phyloP scores from a whole-genome alignment of 2,888 invertebrate genomes.

The Temnothorax unifasciatus region DNA sequence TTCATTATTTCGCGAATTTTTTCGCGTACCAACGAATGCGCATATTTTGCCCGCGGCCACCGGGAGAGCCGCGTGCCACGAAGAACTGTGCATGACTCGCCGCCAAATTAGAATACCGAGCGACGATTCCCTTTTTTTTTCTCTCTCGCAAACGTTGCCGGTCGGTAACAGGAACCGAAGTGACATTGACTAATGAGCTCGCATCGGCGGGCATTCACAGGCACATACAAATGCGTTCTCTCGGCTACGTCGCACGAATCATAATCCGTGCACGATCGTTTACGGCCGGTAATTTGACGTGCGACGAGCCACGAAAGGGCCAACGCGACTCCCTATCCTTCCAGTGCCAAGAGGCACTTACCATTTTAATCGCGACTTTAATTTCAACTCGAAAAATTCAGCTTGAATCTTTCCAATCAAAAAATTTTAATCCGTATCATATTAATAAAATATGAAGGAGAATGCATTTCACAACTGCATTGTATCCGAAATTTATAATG shows the following conservation, averaged over 20 bases:
- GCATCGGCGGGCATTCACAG: conserved; percentile 54
- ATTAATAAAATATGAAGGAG: background rate
- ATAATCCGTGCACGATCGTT: conserved; percentile 50
- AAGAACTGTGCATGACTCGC: conserved; percentile 67
- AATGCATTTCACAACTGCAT: background rate
- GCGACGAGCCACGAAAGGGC: conserved; percentile 42
- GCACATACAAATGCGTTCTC: conserved; percentile 52
- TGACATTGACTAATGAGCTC: conserved; percentile 70
- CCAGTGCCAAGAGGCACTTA: conserved; percentile 10
- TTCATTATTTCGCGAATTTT: conserved; percentile 71
- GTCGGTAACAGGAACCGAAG: conserved; percentile 45
- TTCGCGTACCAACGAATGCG: conserved; percentile 66
- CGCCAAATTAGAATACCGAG: conserved; percentile 70
- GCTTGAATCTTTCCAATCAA: background rate
- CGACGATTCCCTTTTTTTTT: conserved; percentile 36
- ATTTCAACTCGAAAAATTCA: background rate
- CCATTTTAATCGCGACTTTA: conserved; percentile 29
- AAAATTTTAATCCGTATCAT: background rate
- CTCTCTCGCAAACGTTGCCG: conserved; percentile 18
- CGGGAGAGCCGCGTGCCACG: conserved; percentile 58
- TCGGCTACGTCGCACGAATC: conserved; percentile 43
- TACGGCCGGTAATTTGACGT: conserved; percentile 54
- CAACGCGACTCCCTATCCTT: background rate
- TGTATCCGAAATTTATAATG: background rate
- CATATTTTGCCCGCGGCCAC: conserved; percentile 66